Conservation (phyloP, 2,797 vertebrate species). For the Holocentrus rufus region DNA sequence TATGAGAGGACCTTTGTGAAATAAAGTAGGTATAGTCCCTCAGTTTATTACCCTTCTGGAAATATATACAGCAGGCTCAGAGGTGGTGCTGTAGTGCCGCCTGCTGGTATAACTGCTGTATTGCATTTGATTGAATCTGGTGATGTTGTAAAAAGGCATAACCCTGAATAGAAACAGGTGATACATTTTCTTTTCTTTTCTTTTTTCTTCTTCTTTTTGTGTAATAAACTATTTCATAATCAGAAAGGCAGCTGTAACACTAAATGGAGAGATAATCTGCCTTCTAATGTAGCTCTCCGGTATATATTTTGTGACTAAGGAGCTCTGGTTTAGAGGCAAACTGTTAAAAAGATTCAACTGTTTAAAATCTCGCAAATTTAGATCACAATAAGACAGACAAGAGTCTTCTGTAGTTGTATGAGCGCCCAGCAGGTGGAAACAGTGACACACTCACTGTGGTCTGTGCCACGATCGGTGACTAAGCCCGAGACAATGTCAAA, state of each 20-base stretch:
- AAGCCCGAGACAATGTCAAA: not conserved
- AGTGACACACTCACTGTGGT: not conserved
- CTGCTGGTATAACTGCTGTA: slow-evolving; percentile 54
- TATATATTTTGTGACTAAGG: not conserved
- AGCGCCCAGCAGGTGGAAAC: slow-evolving; percentile 1
- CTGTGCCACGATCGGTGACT: not conserved
- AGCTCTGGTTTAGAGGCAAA: too few relatives aligned
- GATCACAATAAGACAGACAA: not conserved
- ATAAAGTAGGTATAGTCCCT: not conserved
- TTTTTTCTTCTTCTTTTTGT: too few relatives aligned
- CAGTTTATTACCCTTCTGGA: not conserved
- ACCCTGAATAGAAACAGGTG: not conserved
- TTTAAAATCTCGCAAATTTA: not conserved
- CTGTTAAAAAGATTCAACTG: not conserved
- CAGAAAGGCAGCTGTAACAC: not conserved
- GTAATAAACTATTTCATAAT: not conserved
- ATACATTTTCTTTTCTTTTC: not conserved
- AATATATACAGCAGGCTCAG: not conserved
- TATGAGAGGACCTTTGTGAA: not conserved
- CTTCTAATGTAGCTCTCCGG: not conserved
- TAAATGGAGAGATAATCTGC: not conserved
- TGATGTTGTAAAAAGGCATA: not conserved
- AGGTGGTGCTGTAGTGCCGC: slow-evolving; percentile 34
- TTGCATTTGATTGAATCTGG: slow-evolving; percentile 47
- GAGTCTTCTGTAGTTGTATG: not conserved